Evolutionary conservation across 2,888 invertebrate genomes (phyloP).

Genomic region (Caenorhabditis imperialis): DNA sequence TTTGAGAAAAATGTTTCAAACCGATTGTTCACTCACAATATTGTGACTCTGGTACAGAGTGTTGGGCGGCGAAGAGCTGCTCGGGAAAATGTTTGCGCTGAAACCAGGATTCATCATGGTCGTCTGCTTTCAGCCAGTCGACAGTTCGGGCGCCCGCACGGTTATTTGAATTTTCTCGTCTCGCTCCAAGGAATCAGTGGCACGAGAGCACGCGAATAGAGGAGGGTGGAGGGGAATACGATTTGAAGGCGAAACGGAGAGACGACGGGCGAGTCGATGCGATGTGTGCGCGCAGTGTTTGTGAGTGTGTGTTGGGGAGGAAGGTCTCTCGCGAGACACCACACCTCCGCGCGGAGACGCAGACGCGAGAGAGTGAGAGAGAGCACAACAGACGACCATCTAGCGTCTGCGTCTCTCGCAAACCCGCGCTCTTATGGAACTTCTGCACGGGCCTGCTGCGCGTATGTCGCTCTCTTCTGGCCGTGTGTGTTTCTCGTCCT

Average conservation of each 20-base stretch:
- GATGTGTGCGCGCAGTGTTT: too few relatives aligned
- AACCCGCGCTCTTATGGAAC: background rate
- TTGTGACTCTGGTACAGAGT: constrained; percentile 47
- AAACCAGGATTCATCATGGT: constrained; percentile 54
- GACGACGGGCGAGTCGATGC: background rate
- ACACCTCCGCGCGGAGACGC: constrained; percentile 17
- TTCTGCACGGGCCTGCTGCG: constrained; percentile 15
- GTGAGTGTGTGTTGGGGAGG: constrained; percentile 9
- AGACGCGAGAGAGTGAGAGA: constrained; percentile 13
- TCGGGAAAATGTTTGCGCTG: constrained; percentile 57
- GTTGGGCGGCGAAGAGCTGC: constrained; percentile 47
- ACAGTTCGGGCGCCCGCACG: background rate
- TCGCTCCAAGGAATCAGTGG: constrained; percentile 53
- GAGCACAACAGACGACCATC: constrained; percentile 17
- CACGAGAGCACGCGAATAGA: constrained; percentile 48
- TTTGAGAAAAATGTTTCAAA: too few relatives aligned
- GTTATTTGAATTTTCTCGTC: constrained; percentile 50
- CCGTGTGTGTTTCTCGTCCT: constrained; percentile 21
- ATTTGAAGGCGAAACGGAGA: constrained; percentile 26
- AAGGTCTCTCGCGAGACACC: constrained; percentile 22
- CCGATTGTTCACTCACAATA: constrained; percentile 47
- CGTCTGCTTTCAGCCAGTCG: constrained; percentile 1
- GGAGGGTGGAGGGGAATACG: constrained; percentile 27
- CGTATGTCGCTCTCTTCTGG: constrained; percentile 32
- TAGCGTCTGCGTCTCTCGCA: constrained; percentile 6